Conservation (phyloP, 2,797 vertebrate genomes). For the Semotilus atromaculatus region DNA sequence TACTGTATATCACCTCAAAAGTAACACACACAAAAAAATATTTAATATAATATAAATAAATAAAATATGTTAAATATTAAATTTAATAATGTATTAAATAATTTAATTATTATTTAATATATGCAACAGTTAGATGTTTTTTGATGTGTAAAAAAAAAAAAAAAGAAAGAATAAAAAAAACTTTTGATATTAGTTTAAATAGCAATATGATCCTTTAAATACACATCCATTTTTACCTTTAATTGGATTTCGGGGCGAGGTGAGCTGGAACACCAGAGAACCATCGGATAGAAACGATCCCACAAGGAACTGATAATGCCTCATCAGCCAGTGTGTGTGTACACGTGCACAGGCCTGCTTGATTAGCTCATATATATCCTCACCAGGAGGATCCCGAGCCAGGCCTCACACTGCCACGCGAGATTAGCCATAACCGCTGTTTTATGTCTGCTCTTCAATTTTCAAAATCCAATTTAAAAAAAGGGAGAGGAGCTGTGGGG, state of each 20-base stretch:
- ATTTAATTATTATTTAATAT: background rate
- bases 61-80: background rate
- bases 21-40: too few relatives aligned
- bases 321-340: slow-evolving; percentile 31
- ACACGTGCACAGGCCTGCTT: slow-evolving; percentile 36
- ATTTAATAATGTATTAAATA: background rate
- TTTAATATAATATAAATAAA: too few relatives aligned
- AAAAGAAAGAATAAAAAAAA: background rate
- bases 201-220: slow-evolving; percentile 17
- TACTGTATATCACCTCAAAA: background rate
- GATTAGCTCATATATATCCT: slow-evolving; percentile 47
- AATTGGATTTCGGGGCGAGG: slow-evolving; percentile 22
- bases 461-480: slow-evolving; percentile 51
- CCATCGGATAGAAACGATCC: slow-evolving; percentile 13
- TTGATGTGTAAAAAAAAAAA: background rate
- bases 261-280: slow-evolving; percentile 20
- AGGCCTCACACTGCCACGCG: slow-evolving; percentile 21
- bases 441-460: slow-evolving; percentile 55
- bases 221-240: slow-evolving; percentile 21
- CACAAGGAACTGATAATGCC: slow-evolving; percentile 22
- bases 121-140: background rate
- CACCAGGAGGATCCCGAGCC: slow-evolving; percentile 40
- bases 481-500: slow-evolving; percentile 12
- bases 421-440: slow-evolving; percentile 40
- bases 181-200: background rate